A percentile compares a stretch with the other conserved stretches of the same genome.
Conservation (phyloP, 1,140 invertebrate genomes). For the Bombus terrestris region DNA sequence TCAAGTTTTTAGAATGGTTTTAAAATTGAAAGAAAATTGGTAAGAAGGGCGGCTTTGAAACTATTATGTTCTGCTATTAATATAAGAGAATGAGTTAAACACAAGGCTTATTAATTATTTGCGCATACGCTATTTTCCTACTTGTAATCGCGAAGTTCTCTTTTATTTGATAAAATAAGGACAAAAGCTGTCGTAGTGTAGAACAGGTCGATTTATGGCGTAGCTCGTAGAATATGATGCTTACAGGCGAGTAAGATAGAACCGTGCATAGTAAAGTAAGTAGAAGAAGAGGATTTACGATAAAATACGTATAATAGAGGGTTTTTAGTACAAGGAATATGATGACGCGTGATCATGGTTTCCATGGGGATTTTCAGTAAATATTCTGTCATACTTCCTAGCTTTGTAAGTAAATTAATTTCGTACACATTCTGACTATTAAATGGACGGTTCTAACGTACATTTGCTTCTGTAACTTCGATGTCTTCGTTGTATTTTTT, state of each 20-base stretch:
- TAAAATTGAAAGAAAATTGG: not conserved
- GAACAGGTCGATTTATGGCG: constrained; percentile 12
- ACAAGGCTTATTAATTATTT: not conserved
- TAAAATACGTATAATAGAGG: not conserved
- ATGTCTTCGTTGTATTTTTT: not conserved
- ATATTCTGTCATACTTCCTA: not conserved
- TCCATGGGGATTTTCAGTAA: not conserved
- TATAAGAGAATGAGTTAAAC: not conserved
- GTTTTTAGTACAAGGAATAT: not conserved
- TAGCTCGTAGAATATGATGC: constrained; percentile 8
- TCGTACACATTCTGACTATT: not conserved
- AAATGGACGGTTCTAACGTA: not conserved
- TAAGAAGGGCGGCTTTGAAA: no score
- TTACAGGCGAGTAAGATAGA: not conserved
- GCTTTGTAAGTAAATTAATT: not conserved
- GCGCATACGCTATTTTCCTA: no score
- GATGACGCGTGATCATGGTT: not conserved
- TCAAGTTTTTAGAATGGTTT: not conserved
- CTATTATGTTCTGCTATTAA: no score
- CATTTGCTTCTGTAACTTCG: not conserved
- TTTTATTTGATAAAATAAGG: not conserved
- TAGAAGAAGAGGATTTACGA: not conserved
- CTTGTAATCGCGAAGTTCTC: not conserved
- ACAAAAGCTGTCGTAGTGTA: not conserved
- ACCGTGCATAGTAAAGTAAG: constrained; percentile 1